These are phyloP conservation scores for Leptosomus discolor DNA, from an alignment of 2,113 vertebrate genomes.

Conservation along the genomic window DNA sequence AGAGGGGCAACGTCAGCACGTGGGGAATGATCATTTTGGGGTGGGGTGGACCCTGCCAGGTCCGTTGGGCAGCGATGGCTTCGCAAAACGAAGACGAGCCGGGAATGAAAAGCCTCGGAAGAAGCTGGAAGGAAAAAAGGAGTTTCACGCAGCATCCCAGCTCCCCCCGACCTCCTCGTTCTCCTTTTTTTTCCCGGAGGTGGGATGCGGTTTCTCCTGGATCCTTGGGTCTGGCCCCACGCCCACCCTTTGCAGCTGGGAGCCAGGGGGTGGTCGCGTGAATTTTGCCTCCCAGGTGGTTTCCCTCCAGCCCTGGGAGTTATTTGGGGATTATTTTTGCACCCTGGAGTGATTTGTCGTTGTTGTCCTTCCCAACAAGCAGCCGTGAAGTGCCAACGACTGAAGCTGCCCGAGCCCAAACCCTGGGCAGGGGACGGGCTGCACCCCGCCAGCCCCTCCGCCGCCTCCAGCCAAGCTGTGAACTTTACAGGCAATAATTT, in stretches of 20 bases:
- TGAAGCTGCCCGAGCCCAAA: fast-evolving
- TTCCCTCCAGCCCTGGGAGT: neutral
- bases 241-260: neutral
- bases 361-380: neutral
- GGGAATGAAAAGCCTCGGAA: neutral
- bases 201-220: neutral
- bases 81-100: neutral
- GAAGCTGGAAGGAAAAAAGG: neutral
- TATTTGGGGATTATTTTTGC: neutral
- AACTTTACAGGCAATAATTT: conserved; percentile 50
- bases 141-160: neutral
- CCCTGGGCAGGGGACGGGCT: neutral
- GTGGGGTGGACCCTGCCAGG: neutral
- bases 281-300: neutral
- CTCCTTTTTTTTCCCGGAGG: neutral
- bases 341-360: neutral
- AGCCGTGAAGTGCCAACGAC: neutral
- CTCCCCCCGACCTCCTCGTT: fast-evolving
- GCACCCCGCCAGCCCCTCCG: fast-evolving
- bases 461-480: neutral
- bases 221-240: neutral
- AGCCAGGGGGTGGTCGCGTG: fast-evolving
- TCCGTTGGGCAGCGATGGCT: neutral
- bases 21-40: neutral
- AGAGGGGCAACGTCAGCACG: fast-evolving